phyloP scores from a whole-genome alignment of 2,888 invertebrate species.

The Sepiola atlantica region DNA sequence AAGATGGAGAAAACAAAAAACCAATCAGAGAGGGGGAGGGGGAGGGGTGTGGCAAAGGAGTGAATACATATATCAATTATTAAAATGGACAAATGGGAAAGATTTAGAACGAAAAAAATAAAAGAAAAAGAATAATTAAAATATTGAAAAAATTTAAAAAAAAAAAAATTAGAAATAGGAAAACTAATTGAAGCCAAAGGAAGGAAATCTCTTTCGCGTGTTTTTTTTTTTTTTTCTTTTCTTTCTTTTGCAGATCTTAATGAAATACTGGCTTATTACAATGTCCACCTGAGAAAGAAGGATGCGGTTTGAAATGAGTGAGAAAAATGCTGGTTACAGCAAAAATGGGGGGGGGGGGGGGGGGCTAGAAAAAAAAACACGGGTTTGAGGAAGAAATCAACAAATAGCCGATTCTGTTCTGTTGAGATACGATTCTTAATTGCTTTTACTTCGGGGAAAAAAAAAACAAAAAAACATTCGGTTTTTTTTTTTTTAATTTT shows the following conservation, averaged over 20 bases:
- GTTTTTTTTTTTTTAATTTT: neutral
- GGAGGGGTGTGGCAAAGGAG: neutral
- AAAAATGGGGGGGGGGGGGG: neutral
- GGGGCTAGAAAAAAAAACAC: no score
- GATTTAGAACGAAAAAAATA: neutral
- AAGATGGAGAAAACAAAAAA: conserved; percentile 2
- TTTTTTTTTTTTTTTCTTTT: no score
- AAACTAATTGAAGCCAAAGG: conserved; percentile 24
- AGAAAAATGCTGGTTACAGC: neutral
- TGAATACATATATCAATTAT: conserved; percentile 19
- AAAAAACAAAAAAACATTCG: neutral
- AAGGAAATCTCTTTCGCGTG: conserved; percentile 1
- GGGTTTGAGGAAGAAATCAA: neutral
- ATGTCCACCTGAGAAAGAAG: conserved; percentile 19
- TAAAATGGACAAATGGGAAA: conserved; percentile 32
- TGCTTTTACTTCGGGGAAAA: neutral
- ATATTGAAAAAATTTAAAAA: neutral
- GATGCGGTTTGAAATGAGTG: neutral
- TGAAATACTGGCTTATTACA: neutral
- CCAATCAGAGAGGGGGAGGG: neutral
- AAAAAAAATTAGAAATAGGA: neutral
- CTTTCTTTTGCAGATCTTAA: neutral
- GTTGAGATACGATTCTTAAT: neutral
- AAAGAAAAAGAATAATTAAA: neutral
- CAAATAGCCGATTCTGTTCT: neutral